Percentiles rank a stretch among this genome's conserved stretches.
Evolutionary conservation across 1,140 invertebrate species (phyloP).

Genomic region (Chironomus striatipennis): DNA sequence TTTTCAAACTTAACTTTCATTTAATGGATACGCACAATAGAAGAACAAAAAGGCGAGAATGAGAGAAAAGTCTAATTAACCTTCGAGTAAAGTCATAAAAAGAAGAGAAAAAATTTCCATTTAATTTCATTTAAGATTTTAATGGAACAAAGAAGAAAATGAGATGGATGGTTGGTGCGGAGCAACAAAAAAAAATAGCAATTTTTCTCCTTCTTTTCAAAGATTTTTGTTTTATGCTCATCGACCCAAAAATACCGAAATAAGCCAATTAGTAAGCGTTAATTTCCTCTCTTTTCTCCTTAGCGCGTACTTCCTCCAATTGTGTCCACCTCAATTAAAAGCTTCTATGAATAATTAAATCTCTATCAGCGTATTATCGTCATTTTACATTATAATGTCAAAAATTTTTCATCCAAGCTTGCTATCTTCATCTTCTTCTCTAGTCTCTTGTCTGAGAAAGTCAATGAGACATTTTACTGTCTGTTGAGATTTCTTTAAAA

Average conservation of each 20-base stretch:
- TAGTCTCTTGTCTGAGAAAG: too few species aligned
- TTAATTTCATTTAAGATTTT: background rate
- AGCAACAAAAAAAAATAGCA: background rate
- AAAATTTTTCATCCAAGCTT: too few species aligned
- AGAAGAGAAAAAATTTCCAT: background rate
- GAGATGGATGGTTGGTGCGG: background rate
- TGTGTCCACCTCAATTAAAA: conserved; percentile 7
- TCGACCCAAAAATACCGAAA: background rate
- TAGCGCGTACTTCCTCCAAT: background rate
- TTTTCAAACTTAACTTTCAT: background rate
- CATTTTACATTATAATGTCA: too few species aligned
- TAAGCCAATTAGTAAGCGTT: too few species aligned
- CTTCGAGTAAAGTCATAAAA: conserved; percentile 12
- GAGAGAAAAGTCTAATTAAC: background rate
- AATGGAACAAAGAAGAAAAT: background rate
- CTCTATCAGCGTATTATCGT: background rate
- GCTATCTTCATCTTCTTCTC: too few species aligned
- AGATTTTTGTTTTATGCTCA: background rate
- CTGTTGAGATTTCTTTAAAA: too few species aligned
- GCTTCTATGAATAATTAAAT: background rate
- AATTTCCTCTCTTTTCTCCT: too few species aligned
- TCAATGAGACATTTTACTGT: too few species aligned
- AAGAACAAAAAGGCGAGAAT: too few species aligned
- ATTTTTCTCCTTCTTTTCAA: background rate
- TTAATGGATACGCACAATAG: background rate